Conservation (phyloP, 2,113 vertebrate genomes). For the Sinocyclocheilus maitianheensis region DNA sequence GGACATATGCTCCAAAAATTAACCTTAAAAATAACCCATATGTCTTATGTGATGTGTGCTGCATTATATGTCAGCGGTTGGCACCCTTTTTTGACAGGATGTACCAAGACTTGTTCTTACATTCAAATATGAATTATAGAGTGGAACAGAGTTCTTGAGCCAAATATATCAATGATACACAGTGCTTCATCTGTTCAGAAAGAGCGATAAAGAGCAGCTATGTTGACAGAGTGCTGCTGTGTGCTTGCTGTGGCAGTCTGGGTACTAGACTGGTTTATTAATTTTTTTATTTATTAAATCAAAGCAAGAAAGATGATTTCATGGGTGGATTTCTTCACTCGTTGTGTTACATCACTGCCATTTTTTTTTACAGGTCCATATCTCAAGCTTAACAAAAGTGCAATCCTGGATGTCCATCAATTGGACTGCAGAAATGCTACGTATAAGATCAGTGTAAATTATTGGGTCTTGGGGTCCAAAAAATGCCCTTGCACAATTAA, state of each 20-base stretch:
- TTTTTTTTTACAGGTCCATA: not conserved
- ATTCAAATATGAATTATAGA: not conserved
- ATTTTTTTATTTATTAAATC: too few relatives aligned
- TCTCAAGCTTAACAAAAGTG: not conserved
- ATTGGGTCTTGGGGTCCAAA: too few relatives aligned
- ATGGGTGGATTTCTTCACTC: not conserved
- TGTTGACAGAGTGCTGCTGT: not conserved
- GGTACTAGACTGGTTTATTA: not conserved
- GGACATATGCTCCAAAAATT: not conserved
- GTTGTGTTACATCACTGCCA: not conserved
- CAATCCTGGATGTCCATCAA: not conserved
- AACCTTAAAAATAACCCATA: not conserved
- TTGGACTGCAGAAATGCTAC: too few relatives aligned
- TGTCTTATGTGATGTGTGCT: not conserved
- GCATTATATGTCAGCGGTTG: not conserved
- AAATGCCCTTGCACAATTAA: not conserved
- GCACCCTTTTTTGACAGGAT: not conserved
- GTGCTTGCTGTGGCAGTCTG: not conserved
- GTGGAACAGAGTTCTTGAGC: not conserved
- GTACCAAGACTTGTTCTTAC: not conserved
- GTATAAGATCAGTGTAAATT: too few relatives aligned
- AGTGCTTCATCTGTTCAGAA: too few relatives aligned
- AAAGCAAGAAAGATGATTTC: not conserved
- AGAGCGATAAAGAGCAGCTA: too few relatives aligned
- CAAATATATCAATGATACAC: not conserved